These are phyloP conservation scores for Fragariocoptes setiger DNA, from an alignment of 1,140 invertebrate species.

Conservation along the genomic window DNA sequence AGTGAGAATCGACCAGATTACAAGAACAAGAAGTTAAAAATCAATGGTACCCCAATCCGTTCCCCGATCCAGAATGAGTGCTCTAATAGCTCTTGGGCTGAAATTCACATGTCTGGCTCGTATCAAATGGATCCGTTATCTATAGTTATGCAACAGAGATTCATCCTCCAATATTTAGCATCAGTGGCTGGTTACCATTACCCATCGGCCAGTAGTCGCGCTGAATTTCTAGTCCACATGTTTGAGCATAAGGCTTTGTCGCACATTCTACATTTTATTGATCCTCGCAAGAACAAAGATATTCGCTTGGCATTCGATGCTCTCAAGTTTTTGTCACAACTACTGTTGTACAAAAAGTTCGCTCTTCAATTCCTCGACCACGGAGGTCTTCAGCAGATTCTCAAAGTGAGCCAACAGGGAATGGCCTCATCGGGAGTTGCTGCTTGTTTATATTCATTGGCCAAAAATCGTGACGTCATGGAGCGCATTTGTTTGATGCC, in stretches of 20 bases:
- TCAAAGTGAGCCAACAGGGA: slow-evolving; percentile 61
- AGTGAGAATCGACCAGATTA: not conserved
- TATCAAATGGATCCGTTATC: slow-evolving; percentile 58
- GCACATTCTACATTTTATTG: slow-evolving; percentile 60
- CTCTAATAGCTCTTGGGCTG: slow-evolving; percentile 56
- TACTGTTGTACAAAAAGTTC: slow-evolving; percentile 89
- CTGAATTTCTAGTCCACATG: slow-evolving; percentile 62
- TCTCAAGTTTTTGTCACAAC: slow-evolving; percentile 43
- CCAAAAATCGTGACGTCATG: slow-evolving; percentile 89
- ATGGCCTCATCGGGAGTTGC: slow-evolving; percentile 80
- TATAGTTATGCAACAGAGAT: slow-evolving; percentile 49
- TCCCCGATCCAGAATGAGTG: slow-evolving; percentile 9
- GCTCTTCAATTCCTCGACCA: slow-evolving; percentile 66
- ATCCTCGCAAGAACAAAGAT: slow-evolving; percentile 52
- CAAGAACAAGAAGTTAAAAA: too few species aligned
- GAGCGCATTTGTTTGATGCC: slow-evolving; percentile 22
- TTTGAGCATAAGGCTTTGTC: slow-evolving; percentile 68
- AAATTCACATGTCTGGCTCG: slow-evolving; percentile 52
- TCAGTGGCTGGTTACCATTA: slow-evolving; percentile 87
- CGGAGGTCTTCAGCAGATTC: slow-evolving; percentile 41
- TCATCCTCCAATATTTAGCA: slow-evolving; percentile 65
- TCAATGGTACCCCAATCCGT: too few species aligned
- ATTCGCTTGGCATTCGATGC: slow-evolving; percentile 76
- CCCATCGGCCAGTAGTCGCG: too few species aligned
- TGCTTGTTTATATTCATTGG: slow-evolving; percentile 76